Base-by-base conservation (phyloP, 2,113 vertebrate species). In the Percopsis transmontana region DNA sequence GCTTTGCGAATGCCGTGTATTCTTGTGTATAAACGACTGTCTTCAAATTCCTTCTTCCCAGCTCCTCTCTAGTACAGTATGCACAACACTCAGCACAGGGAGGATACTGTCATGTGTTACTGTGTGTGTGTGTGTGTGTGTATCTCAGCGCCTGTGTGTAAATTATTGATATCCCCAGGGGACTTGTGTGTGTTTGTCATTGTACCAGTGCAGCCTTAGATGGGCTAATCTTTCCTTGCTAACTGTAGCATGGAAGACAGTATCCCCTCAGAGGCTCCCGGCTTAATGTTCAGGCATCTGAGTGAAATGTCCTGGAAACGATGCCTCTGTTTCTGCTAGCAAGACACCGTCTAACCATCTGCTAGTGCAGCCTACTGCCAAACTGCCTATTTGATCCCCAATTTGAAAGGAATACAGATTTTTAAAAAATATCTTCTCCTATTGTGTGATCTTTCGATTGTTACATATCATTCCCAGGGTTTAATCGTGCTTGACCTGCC, bases 91-190 rank as follows among this genome's bases (percentile, higher is more conserved):
- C 13, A n/a, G 44, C 13, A 15, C 44, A n/a, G 15, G 44, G 42
- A 12, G 11, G 3, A 47, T 15, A 47, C 2, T 55, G 53, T 24
- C 3, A 23, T 27, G 53, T 55, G 23, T 24, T 19, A 24, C 19
- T 12, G 58, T 77, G 58, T 27, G 53, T 55, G 80, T 85, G 80
- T 81, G 76, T 79, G 70, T 82, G 73, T 76, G 82, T 75, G 79
- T 66, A 74, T 64, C 44, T 41, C 59, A 81, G 79, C 72, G 81
- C 19, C 67, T 68, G 72, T 16, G 68, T 77, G 63, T 90, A 73
- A 90, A 90, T 90, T 81, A 90, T 90, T 85, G 79, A 90, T 88
- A 69, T 33, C 59, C 73, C 78, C 73, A 72, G 65, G 47, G 76
- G 12, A n/a, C 50, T 10, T 20, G 47, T 48, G 15, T 48, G 47